These are phyloP conservation scores for Cylindroiulus punctatus DNA, from an alignment of 2,888 invertebrate species.

Conservation along the genomic window DNA sequence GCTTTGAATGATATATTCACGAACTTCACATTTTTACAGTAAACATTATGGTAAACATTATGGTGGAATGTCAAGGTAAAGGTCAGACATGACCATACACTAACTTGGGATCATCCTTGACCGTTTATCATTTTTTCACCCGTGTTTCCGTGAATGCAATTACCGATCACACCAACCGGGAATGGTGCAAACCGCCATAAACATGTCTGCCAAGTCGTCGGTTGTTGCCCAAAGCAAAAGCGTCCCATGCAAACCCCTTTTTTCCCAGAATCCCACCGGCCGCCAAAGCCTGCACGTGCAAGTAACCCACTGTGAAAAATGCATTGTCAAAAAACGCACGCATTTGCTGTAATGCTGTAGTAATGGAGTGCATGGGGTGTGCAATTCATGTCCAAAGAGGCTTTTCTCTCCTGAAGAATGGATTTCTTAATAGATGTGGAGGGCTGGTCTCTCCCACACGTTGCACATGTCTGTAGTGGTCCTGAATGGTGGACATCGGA, in stretches of 20 bases:
- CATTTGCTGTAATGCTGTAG: constrained; percentile 24
- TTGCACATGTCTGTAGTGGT: neutral
- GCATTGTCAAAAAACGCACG: constrained; percentile 41
- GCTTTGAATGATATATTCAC: no score
- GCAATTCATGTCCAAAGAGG: constrained; percentile 40
- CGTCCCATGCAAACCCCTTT: neutral
- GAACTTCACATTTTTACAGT: no score
- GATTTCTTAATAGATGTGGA: constrained; percentile 39
- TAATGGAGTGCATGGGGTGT: constrained; percentile 8
- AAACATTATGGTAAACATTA: no score
- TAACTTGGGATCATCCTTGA: no score
- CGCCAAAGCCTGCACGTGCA: neutral
- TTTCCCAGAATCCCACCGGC: constrained; percentile 21
- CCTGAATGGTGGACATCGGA: constrained; percentile 4
- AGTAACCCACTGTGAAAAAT: constrained; percentile 16
- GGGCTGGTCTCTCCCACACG: constrained; percentile 28
- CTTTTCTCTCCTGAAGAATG: constrained; percentile 27
- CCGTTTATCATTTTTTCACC: no score
- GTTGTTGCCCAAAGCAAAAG: neutral
- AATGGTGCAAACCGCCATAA: neutral
- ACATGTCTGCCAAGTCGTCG: neutral
- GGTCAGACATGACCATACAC: no score
- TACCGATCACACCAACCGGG: neutral
- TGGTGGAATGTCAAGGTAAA: no score
- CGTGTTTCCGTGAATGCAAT: neutral